These are phyloP conservation scores for Heliconius melpomene DNA, from an alignment of 1,140 invertebrate genomes.

Conservation along the genomic window DNA sequence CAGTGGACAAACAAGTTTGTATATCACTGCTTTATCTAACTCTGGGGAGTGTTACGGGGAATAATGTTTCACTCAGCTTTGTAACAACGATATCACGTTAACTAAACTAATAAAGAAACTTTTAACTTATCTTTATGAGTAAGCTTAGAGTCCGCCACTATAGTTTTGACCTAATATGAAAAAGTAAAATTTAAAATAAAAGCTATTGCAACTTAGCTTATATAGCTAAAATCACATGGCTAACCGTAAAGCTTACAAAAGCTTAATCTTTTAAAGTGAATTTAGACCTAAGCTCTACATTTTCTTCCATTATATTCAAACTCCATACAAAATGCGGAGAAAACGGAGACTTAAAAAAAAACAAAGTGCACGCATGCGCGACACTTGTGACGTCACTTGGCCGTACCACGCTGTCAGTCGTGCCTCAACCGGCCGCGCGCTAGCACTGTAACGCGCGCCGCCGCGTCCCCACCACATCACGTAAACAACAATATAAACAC, in stretches of 20 bases:
- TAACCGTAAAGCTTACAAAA: background rate
- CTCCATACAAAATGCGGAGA: conserved; percentile 13
- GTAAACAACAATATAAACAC: conserved; percentile 68
- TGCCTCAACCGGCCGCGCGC: conserved; percentile 55
- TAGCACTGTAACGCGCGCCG: conserved; percentile 48
- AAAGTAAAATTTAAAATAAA: background rate
- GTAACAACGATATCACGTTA: conserved; percentile 47
- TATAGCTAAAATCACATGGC: conserved; percentile 41
- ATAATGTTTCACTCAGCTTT: conserved; percentile 32
- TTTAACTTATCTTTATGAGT: conserved; percentile 47
- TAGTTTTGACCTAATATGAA: background rate
- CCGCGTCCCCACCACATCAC: conserved; percentile 50
- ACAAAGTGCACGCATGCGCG: conserved; percentile 44
- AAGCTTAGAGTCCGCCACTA: conserved; percentile 36
- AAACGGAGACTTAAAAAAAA: conserved; percentile 4
- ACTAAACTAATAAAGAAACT: conserved; percentile 59
- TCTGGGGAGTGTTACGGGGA: conserved; percentile 21
- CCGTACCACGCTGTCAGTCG: conserved; percentile 53
- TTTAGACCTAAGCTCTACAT: background rate
- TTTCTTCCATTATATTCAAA: background rate
- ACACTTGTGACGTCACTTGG: conserved; percentile 40
- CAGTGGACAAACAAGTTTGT: conserved; percentile 39
- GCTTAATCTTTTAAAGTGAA: background rate
- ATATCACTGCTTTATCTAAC: conserved; percentile 40
- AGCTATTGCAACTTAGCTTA: conserved; percentile 23